Conservation (phyloP, 2,113 vertebrate genomes). For the Psammodynastes pulverulentus region DNA sequence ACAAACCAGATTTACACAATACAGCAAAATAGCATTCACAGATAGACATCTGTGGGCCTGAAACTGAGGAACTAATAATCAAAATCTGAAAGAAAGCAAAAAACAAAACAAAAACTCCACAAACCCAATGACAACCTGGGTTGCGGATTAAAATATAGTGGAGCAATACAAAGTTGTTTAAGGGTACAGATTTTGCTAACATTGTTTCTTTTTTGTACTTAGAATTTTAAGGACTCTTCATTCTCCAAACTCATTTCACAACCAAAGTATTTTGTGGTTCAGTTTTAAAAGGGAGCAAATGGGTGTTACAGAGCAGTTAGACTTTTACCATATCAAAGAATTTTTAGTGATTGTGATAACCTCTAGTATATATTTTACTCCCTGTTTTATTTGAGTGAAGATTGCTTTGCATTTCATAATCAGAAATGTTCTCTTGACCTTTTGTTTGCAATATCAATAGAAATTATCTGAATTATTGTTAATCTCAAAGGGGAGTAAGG, state of each 20-base stretch:
- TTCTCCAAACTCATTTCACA: neutral
- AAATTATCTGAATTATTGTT: conserved; percentile 30
- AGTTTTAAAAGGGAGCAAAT: conserved; percentile 10
- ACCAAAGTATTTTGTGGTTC: conserved; percentile 7
- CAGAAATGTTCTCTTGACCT: conserved; percentile 53
- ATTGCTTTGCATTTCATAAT: conserved; percentile 55
- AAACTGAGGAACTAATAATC: neutral
- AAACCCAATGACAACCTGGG: no score
- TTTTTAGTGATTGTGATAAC: conserved; percentile 20
- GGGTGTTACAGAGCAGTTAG: neutral
- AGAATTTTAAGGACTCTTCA: neutral
- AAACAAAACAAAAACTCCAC: no score
- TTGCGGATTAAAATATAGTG: neutral
- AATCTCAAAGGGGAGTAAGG: neutral
- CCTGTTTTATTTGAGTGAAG: conserved; percentile 22
- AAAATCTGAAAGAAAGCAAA: neutral
- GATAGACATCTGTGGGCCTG: neutral
- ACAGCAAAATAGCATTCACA: neutral
- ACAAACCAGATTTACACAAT: neutral
- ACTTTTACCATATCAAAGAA: conserved; percentile 27
- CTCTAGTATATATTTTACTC: neutral
- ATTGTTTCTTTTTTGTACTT: neutral
- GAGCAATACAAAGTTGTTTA: neutral
- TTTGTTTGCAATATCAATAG: neutral
- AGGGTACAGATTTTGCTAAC: neutral